Evolutionary conservation across 2,888 invertebrate genomes (phyloP), one percentile per base, ranked within the genome.

Genomic region (Coleophora deauratella): DNA sequence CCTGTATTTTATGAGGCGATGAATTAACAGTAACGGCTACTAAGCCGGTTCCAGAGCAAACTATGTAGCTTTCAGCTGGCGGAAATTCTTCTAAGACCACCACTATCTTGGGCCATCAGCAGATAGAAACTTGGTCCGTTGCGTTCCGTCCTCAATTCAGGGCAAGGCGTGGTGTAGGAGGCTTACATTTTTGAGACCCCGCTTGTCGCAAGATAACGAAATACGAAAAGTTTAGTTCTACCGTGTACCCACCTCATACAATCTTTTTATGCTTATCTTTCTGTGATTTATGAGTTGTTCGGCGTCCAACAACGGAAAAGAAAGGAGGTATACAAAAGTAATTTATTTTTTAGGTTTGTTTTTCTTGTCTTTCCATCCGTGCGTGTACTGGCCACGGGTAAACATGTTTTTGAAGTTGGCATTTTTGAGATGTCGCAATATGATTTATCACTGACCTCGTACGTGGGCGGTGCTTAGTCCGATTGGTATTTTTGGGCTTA

Each of bases 251-350:
- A 74, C 74, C 75, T 82, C 79, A 81, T 81, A 84, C 84, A 81
- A 81, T 81, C 82, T 82, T 80, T 82, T 81, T 84, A 84, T 84
- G 85, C 84, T 85, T 85, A 85, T 85, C 85, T 85, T 78, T 80
- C 70, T 77, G 79, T 84, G 84, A 85, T 85, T 85, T 85, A 85
- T 78, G 77, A 70, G 65, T 74, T 71, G 77, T 81, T 81, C 84
- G 78, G 78, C 75, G 79, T 78, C 79, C 82, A 77, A 74, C 81
- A 78, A 81, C 82, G 81, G 80, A 21, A 21, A 81, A 81, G 84
- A 80, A 80, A 80, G 80, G 73, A 82, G 79, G 79, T 75, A 81
- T 78, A 85, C 85, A 81, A 85, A 84, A 80, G 84, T 84, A 77
- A 84, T 85, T 82, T 82, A 81, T 84, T 82, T 82, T 84, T 82